Evolutionary conservation across 2,888 invertebrate genomes (phyloP), one percentile per base, ranked within the genome.

Genomic region (Luffia ferchaultella): DNA sequence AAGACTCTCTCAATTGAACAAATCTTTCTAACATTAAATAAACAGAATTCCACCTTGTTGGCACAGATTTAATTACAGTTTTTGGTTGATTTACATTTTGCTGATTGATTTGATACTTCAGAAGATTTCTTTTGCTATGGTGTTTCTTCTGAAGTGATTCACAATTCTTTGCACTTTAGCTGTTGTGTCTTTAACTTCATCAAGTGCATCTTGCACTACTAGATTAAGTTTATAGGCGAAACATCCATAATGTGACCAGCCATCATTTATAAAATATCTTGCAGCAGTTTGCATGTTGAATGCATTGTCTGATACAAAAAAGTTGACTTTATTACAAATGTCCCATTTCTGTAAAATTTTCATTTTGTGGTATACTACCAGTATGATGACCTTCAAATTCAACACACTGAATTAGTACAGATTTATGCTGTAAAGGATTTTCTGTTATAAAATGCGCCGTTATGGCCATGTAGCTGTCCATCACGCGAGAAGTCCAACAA

Each of bases 151-250:
- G n/a, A n/a, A n/a, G n/a, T n/a, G 51, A 15, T 44, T 45, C 15
- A 55, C 51, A 40, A 48, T 55, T 51, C 48, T 49, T 40, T 51
- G 49, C 42, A 55, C 49, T 42, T 51, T 51, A 12, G 2, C 2
- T 18, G 18, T 9, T 2, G 42, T 42, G 2, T 48, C 42, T 18
- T 18, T 18, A 5, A 41, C 42, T n/a, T 42, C 20, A 17, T 16
- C 30, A 18, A 55, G 20, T 9, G 54, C 57, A 18, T 49, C 46
- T 53, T 56, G 54, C 17, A 54, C 57, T 17, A 57, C 46, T 12
- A 59, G 52, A 54, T 59, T 58, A 16, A 58, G 43, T 45, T 52
- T 54, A 40, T 49, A 51, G 53, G n/a, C n/a, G n/a, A n/a, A n/a
- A n/a, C n/a, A n/a, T n/a, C n/a, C n/a, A n/a, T n/a, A n/a, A n/a